A percentile compares a stretch with the other conserved stretches of the same genome.
These are phyloP conservation scores for Globodera ellingtonae DNA, from an alignment of 1,140 invertebrate genomes.

Conservation along the genomic window DNA sequence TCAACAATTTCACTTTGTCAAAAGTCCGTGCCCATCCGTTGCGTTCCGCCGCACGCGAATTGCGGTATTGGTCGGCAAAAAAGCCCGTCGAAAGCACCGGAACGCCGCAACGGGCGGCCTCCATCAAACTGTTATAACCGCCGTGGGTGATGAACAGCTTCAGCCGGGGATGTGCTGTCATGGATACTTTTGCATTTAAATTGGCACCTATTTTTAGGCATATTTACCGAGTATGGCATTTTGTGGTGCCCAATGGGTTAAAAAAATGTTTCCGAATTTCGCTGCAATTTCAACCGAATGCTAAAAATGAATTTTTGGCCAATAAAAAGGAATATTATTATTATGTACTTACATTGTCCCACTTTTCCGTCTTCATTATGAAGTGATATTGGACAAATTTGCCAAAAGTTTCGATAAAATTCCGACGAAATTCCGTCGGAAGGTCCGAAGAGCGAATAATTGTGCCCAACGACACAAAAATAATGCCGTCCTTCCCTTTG, in stretches of 20 bases:
- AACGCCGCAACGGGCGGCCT: constrained; percentile 42
- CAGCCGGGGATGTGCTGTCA: constrained; percentile 33
- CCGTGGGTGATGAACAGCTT: constrained; percentile 54
- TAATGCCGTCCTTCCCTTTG: constrained; percentile 35
- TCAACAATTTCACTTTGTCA: constrained; percentile 33
- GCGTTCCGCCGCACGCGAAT: constrained; percentile 33
- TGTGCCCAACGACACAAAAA: constrained; percentile 44
- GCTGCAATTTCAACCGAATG: background rate
- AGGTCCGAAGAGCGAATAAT: constrained; percentile 37
- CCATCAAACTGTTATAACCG: constrained; percentile 52
- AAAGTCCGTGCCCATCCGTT: constrained; percentile 48
- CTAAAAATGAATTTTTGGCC: constrained; percentile 15
- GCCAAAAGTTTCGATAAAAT: constrained; percentile 35
- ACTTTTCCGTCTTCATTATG: constrained; percentile 42
- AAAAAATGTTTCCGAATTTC: constrained; percentile 33
- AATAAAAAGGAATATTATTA: background rate
- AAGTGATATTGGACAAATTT: constrained; percentile 43
- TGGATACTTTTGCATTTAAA: background rate
- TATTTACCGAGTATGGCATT: constrained; percentile 34
- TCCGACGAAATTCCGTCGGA: constrained; percentile 20
- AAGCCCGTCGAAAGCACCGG: constrained; percentile 44
- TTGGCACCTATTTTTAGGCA: no score
- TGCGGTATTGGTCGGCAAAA: constrained; percentile 50
- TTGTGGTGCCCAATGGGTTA: constrained; percentile 44
- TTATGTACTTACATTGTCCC: constrained; percentile 30